Base-by-base conservation (phyloP, 2,888 invertebrate genomes). In the Ellobium chinense region DNA sequence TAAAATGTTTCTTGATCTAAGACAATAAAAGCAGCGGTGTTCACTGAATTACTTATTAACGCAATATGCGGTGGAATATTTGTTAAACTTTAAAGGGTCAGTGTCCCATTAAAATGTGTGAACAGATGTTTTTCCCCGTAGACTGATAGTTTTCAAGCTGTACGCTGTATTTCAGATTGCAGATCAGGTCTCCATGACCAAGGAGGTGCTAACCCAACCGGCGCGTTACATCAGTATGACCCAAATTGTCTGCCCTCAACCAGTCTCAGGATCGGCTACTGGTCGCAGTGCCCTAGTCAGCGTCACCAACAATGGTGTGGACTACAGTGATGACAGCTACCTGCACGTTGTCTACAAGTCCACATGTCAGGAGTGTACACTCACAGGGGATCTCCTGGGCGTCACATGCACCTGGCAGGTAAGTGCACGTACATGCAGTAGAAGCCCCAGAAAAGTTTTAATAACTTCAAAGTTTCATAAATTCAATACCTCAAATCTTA, bases 241-340 rank as follows among this genome's bases (percentile, higher is more conserved):
- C 68, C 87, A 89, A 65, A 86, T 89, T 1, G 81, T 83, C 14
- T 89, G 89, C 73, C 82, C 80, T 37, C 82, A 87, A 63, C 85
- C 87, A 27, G 68, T 72, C 9, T n/a, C 80, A 31, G 68, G 46
- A 12, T 84, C 87, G n/a, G 66, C 70, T 14, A 34, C 80, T 39
- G 75, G 69, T 21, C 73, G 81, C 29, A 88, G 88, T 81, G 87
- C 88, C 14, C 60, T 73, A 4, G 78, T 89, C 2, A 75, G 74
- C 12, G 78, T 89, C 78, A 88, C 88, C 74, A 89, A 89, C 63
- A 83, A 89, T 72, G 87, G 87, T 1, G 31, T 56, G 14, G 78
- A 39, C 36, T 39, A 63, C 12, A 88, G 87, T 72, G 78, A 65
- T 36, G 63, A 79, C 7, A 68, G 68, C 18, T 85, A 85, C 39